Evolutionary conservation across 1,140 invertebrate species (phyloP).

Genomic region (Tribolium castaneum): DNA sequence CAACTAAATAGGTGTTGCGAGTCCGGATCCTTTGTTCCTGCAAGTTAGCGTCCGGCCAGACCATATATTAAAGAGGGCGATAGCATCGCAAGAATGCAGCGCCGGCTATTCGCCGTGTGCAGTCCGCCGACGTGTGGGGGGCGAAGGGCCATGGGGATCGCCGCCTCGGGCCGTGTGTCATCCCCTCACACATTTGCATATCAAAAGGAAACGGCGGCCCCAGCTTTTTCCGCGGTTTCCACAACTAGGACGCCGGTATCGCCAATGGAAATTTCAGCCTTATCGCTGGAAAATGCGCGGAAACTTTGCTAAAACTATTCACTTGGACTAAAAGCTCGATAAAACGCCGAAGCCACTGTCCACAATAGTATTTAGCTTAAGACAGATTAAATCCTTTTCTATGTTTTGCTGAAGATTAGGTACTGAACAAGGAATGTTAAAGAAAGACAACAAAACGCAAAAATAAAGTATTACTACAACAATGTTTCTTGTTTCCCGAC

Average conservation of each 20-base stretch:
- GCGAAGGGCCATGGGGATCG: conserved; percentile 33
- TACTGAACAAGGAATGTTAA: too few relatives aligned
- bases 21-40: conserved; percentile 44
- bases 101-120: conserved; percentile 43
- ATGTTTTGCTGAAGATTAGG: too few relatives aligned
- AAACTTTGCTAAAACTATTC: too few relatives aligned
- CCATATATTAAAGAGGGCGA: conserved; percentile 48
- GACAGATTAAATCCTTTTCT: too few relatives aligned
- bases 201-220: conserved; percentile 21
- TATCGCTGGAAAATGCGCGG: too few relatives aligned
- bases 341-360: too few relatives aligned
- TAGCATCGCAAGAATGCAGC: conserved; percentile 49
- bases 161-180: conserved; percentile 30
- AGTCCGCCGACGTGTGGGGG: conserved; percentile 34
- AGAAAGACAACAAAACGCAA: too few relatives aligned
- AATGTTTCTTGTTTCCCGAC: too few relatives aligned
- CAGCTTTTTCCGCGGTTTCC: neutral
- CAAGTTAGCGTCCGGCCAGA: conserved; percentile 44
- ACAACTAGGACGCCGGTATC: neutral
- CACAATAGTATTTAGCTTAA: too few relatives aligned
- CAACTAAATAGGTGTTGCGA: conserved; percentile 43
- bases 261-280: neutral
- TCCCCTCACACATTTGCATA: conserved; percentile 29
- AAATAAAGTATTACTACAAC: too few relatives aligned
- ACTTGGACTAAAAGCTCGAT: too few relatives aligned